Conservation (phyloP, 2,113 vertebrate species). For the Elachura formosa region DNA sequence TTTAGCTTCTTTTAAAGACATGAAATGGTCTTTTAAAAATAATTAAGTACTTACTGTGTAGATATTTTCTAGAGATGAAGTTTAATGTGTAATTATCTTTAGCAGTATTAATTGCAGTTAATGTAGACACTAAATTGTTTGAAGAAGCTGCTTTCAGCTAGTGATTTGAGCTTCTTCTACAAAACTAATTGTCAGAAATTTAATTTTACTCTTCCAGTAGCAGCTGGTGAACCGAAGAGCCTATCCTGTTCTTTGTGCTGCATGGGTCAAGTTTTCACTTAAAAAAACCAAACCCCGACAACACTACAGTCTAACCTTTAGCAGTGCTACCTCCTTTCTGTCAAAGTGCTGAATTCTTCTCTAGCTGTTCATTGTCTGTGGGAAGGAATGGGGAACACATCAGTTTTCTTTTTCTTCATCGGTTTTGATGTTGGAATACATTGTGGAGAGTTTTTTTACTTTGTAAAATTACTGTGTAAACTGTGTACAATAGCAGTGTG, state of each 20-base stretch:
- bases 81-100: constrained; percentile 7
- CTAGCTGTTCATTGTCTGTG: constrained; percentile 4
- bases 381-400: background rate
- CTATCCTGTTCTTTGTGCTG: constrained; percentile 19
- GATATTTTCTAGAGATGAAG: constrained; percentile 41
- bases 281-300: background rate
- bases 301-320: constrained; percentile 42
- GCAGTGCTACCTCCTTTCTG: constrained; percentile 67
- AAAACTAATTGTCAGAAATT: background rate
- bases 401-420: background rate
- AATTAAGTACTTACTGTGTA: constrained; percentile 41
- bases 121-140: constrained; percentile 24
- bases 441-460: background rate
- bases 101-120: constrained; percentile 54
- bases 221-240: background rate
- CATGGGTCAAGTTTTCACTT: constrained; percentile 29
- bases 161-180: constrained; percentile 24
- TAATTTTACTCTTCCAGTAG: constrained; percentile 1
- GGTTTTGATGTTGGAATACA: constrained; percentile 1
- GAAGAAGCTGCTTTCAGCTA: constrained; percentile 40
- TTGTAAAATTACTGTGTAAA: background rate
- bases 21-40: constrained; percentile 1
- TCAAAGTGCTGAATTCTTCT: constrained; percentile 39
- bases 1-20: background rate
- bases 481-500: background rate